Percentiles rank a stretch among this genome's conserved stretches.
Evolutionary conservation across 2,797 vertebrate species (phyloP).

Genomic region (Morelia viridis): DNA sequence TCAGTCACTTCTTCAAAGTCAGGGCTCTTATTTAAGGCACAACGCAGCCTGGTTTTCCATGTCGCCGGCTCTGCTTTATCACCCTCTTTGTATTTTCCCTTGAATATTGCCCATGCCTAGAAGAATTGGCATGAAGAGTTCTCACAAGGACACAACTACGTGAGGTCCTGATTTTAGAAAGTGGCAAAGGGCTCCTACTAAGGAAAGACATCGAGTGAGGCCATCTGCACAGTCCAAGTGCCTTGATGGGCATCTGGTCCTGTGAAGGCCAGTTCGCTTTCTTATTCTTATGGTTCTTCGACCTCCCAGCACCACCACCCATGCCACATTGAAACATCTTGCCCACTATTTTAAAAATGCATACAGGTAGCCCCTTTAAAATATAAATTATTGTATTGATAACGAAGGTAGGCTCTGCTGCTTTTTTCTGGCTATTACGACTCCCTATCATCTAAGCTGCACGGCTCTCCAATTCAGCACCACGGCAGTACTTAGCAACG

Average conservation of each 20-base stretch:
- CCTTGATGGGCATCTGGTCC: neutral
- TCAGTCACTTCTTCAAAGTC: constrained; percentile 98
- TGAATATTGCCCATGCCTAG: constrained; percentile 98
- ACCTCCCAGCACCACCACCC: neutral
- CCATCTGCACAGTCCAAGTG: neutral
- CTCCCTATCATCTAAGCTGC: neutral
- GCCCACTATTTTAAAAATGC: neutral
- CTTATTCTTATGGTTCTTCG: neutral
- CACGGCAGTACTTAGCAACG: too few relatives aligned
- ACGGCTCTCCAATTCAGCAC: neutral
- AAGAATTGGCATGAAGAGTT: constrained; percentile 1
- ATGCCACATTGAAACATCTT: neutral
- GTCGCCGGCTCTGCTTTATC: constrained; percentile 97
- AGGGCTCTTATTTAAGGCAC: constrained; percentile 97
- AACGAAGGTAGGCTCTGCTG: neutral
- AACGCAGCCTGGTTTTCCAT: constrained; percentile 97
- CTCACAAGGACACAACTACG: neutral
- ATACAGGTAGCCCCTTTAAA: neutral
- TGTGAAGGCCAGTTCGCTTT: neutral
- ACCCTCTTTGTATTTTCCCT: constrained; percentile 98
- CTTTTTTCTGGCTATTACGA: neutral
- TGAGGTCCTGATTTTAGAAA: neutral
- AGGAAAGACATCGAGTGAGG: neutral
- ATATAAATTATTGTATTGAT: neutral
- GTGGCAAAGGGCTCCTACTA: neutral